These are phyloP conservation scores for Liolophura sinensis DNA, from an alignment of 1,140 invertebrate species.

Conservation along the genomic window DNA sequence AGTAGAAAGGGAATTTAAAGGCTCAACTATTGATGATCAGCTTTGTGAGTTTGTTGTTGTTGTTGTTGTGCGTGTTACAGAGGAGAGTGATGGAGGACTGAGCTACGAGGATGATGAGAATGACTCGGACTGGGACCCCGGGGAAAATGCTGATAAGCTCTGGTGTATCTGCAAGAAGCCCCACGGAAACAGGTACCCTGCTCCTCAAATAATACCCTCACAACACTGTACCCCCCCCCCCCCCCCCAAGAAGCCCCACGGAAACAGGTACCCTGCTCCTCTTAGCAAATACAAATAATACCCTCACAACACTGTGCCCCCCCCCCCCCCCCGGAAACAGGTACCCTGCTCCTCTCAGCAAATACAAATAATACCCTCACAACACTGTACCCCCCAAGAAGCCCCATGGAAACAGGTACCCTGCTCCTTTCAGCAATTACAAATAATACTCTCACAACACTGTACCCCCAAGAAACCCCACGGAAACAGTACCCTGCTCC, in stretches of 20 bases:
- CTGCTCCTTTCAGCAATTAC: too few relatives aligned
- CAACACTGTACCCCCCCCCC: too few relatives aligned
- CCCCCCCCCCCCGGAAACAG: not conserved
- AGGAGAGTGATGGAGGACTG: conserved; percentile 13
- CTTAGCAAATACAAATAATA: too few relatives aligned
- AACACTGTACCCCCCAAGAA: too few relatives aligned
- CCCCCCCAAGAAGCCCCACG: too few relatives aligned
- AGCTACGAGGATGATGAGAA: conserved; percentile 44
- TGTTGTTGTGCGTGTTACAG: not conserved
- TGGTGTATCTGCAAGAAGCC: conserved; percentile 96
- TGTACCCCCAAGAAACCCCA: too few relatives aligned
- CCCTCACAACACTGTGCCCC: too few relatives aligned
- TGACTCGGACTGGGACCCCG: conserved; percentile 69
- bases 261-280: too few relatives aligned
- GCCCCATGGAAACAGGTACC: too few relatives aligned
- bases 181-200: conserved; percentile 78
- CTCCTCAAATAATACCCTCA: not conserved
- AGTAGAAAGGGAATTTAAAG: not conserved
- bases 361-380: too few relatives aligned
- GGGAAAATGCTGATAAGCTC: conserved; percentile 90
- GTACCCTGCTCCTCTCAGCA: not conserved
- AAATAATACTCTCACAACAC: too few relatives aligned
- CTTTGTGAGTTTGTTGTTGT: not conserved
- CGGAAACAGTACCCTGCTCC: too few relatives aligned
- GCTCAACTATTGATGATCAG: not conserved